A percentile compares a stretch with the other conserved stretches of the same genome.
Conservation (phyloP, 2,113 vertebrate genomes). For the Paratilapia polleni region DNA sequence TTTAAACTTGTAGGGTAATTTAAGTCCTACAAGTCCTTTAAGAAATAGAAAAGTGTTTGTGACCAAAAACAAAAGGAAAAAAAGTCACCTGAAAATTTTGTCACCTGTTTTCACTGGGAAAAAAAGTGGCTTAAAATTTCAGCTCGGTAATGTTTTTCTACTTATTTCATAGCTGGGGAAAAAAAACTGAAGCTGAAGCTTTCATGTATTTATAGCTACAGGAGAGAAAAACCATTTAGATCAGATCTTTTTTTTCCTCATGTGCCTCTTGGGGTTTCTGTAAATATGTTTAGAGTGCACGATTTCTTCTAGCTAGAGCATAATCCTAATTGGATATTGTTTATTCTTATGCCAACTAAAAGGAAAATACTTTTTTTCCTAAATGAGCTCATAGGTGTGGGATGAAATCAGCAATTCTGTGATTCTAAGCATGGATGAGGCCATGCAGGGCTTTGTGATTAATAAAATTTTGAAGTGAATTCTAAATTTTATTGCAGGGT, state of each 20-base stretch:
- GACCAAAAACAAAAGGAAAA: no score
- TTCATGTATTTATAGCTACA: neutral
- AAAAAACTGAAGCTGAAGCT: neutral
- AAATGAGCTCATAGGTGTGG: neutral
- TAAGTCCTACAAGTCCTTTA: no score
- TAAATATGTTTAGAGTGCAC: neutral
- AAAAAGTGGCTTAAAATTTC: no score
- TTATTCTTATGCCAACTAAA: no score
- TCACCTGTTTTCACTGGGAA: no score
- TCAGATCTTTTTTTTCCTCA: neutral
- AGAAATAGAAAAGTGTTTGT: no score
- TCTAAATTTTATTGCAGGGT: neutral
- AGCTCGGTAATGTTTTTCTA: no score
- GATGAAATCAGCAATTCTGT: neutral
- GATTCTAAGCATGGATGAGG: neutral
- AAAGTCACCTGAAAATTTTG: no score
- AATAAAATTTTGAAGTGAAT: neutral
- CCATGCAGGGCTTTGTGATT: neutral
- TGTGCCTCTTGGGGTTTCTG: neutral
- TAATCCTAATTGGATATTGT: no score
- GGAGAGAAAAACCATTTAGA: no score
- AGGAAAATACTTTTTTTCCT: neutral
- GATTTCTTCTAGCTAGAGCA: neutral
- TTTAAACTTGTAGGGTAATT: no score
- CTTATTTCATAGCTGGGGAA: no score